Evolutionary conservation across 2,113 vertebrate species (phyloP).

Genomic region (Parotia lawesii): DNA sequence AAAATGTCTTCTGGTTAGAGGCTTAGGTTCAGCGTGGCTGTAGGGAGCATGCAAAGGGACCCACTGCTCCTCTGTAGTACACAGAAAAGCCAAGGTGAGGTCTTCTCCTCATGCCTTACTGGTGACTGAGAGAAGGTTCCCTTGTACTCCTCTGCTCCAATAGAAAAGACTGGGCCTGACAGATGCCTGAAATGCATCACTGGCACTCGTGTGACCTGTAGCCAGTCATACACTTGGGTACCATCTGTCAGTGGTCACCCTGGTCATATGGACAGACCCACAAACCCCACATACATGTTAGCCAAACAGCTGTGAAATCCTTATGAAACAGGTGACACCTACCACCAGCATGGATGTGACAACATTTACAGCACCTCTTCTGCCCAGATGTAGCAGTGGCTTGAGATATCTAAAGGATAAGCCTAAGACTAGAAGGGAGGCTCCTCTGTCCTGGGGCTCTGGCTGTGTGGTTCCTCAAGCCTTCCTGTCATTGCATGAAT

Average conservation of each 20-base stretch:
- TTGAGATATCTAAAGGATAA: neutral
- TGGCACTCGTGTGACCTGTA: neutral
- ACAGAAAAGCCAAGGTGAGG: neutral
- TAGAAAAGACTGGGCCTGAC: neutral
- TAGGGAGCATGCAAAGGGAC: neutral
- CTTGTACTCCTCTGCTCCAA: neutral
- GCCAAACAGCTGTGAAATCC: neutral
- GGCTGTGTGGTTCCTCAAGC: neutral
- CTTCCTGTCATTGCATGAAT: neutral
- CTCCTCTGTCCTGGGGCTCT: neutral
- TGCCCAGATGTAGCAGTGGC: neutral
- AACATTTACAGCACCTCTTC: neutral
- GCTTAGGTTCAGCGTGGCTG: neutral
- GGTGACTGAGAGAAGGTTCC: neutral
- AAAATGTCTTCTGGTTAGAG: neutral
- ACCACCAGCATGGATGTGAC: neutral
- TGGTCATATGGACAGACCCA: neutral
- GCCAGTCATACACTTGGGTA: neutral
- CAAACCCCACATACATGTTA: accelerated
- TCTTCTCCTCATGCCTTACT: neutral
- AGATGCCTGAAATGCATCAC: neutral
- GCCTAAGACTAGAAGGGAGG: neutral
- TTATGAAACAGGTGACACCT: neutral
- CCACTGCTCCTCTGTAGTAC: neutral
- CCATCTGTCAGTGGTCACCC: neutral